Evolutionary conservation across 2,797 vertebrate species (phyloP), one percentile per base, ranked within the genome.

Genomic region (Crocodylus rhombifer): DNA sequence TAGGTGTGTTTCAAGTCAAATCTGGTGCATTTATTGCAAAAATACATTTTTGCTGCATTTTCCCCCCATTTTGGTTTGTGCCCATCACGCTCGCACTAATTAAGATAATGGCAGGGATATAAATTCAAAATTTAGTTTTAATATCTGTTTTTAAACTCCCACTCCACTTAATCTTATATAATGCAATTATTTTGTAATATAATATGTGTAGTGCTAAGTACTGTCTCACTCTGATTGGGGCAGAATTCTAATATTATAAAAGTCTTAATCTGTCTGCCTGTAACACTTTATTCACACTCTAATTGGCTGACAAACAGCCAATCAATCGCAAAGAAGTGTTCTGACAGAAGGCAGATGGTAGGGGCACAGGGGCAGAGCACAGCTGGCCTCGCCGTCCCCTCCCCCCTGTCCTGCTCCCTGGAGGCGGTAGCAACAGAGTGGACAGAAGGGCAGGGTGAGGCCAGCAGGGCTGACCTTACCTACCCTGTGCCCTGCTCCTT

Each of bases 141-240:
- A 42, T 0, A 75, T 58, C 3, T 0, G 2, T 36, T 1, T 73
- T 7, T 6, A 64, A 7, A 5, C 82, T 82, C 89, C 11, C 56
- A 0, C 3, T 80, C 73, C 65, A 28, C 2, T 4, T 71, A 9
- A 18, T 33, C 20, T n/a, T 71, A 23, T 71, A 21, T 42, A 42
- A 71, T 14, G 36, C 30, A 30, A 14, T 2, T 71, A 7, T 14
- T 33, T 71, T 42, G 33, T 33, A 11, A 3, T 71, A 42, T 33
- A 11, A 3, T 71, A 42, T 71, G 36, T 80, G 90, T 3, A 0
- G 42, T 79, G 95, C 94, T 93, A 92, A 33, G 67, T 90, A 15
- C 76, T 25, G 57, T 21, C 94, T 91, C 84, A 94, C 0, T 78
- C 85, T 94, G 94, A 91, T 33, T 90, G 94, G 91, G 65, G 86